phyloP scores from a whole-genome alignment of 2,888 invertebrate genomes.

The Oxyteleia sp. region DNA sequence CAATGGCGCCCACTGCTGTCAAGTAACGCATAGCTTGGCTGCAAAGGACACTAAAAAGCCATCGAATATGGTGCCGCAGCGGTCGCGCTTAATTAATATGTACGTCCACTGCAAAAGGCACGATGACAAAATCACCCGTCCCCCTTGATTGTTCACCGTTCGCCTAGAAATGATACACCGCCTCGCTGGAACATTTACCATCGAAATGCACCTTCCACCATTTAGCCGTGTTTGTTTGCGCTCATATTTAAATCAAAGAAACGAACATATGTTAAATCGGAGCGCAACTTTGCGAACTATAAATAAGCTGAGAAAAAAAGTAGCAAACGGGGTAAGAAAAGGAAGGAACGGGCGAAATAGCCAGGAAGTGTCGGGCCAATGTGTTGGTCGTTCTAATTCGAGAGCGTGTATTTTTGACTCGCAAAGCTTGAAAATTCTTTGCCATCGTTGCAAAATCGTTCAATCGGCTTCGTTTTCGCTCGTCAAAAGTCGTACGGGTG shows the following conservation, averaged over 20 bases:
- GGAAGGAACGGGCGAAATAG: background rate
- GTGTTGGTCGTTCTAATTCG: constrained; percentile 52
- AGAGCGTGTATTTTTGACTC: constrained; percentile 60
- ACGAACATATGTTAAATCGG: background rate
- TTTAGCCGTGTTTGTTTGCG: background rate
- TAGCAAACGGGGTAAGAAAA: background rate
- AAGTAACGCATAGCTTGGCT: constrained; percentile 52
- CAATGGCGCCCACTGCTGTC: constrained; percentile 66
- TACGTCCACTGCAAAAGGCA: no score
- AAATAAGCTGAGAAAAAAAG: background rate
- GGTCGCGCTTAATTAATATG: no score
- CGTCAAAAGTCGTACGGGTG: no score
- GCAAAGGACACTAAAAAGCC: constrained; percentile 46
- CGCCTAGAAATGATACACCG: no score
- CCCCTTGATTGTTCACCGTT: no score
- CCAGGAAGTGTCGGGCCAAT: constrained; percentile 17
- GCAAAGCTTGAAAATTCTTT: constrained; percentile 38
- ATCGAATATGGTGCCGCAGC: constrained; percentile 54
- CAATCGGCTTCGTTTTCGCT: background rate
- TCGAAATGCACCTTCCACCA: background rate
- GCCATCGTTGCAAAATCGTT: constrained; percentile 23
- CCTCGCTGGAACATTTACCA: background rate
- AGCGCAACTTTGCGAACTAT: background rate
- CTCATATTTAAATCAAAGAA: background rate
- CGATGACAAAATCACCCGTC: no score